Conservation (phyloP, 2,888 invertebrate species). For the Drosophila macrospina region DNA sequence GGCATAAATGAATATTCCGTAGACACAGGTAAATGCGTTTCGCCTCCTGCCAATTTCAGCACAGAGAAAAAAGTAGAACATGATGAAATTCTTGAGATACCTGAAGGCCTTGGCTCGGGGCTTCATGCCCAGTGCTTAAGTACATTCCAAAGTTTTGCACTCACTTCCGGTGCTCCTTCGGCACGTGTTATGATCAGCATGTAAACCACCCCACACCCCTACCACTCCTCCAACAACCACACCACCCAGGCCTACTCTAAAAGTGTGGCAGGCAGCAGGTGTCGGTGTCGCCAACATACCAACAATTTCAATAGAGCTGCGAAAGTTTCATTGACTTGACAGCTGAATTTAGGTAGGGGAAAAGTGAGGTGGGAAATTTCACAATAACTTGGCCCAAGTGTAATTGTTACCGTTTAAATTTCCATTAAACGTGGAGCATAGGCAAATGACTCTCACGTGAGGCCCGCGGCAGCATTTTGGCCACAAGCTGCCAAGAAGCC, state of each 20-base stretch:
- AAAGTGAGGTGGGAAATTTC: background rate
- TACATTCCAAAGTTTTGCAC: slow-evolving; percentile 49
- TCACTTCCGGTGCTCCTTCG: slow-evolving; percentile 28
- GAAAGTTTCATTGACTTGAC: slow-evolving; percentile 76
- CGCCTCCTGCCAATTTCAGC: slow-evolving; percentile 15
- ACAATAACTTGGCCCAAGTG: slow-evolving; percentile 65
- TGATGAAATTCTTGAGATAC: slow-evolving; percentile 67
- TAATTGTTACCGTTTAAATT: slow-evolving; percentile 80
- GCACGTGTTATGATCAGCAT: slow-evolving; percentile 55
- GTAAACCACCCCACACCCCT: background rate
- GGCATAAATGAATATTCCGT: slow-evolving; percentile 55
- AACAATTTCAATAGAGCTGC: slow-evolving; percentile 66
- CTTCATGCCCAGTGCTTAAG: slow-evolving; percentile 34
- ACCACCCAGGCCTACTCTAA: background rate
- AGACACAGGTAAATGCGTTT: slow-evolving; percentile 33
- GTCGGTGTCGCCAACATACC: slow-evolving; percentile 61
- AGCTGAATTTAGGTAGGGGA: slow-evolving; percentile 32
- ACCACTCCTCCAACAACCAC: too few relatives aligned
- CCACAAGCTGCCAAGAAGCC: slow-evolving; percentile 20
- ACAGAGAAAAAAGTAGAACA: slow-evolving; percentile 18
- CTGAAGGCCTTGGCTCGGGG: slow-evolving; percentile 34
- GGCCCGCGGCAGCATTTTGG: slow-evolving; percentile 26
- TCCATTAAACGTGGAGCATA: slow-evolving; percentile 71
- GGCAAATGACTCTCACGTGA: slow-evolving; percentile 57
- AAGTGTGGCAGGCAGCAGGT: slow-evolving; percentile 54